Conservation (phyloP, 2,888 invertebrate species). For the Machimus atricapillus region DNA sequence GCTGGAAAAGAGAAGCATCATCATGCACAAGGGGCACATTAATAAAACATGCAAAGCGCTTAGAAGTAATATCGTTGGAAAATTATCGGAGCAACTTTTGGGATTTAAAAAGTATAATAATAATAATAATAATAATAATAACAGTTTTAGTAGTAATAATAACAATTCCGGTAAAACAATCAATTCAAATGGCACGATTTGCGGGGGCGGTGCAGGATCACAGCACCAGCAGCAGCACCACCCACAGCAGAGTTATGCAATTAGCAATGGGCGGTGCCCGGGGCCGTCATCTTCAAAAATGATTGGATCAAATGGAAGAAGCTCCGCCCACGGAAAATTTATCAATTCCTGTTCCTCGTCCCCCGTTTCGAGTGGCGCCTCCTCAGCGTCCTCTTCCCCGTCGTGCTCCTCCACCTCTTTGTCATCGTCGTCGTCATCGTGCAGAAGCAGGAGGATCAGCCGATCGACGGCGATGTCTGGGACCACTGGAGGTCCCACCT, state of each 20-base stretch:
- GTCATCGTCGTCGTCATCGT: not conserved
- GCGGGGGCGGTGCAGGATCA: not conserved
- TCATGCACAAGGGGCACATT: conserved; percentile 11
- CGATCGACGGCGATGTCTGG: not conserved
- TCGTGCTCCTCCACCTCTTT: not conserved
- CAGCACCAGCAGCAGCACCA: not conserved
- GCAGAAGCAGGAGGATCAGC: not conserved
- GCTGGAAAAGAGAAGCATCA: conserved; percentile 8
- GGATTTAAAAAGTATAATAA: conserved; percentile 22
- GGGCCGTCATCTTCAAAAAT: not conserved
- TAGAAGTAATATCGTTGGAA: conserved; percentile 18
- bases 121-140: not conserved
- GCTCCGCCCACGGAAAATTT: not conserved
- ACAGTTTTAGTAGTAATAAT: not conserved
- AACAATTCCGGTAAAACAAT: not conserved
- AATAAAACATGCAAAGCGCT: not conserved
- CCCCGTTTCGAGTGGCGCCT: too few species aligned
- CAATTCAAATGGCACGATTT: not conserved
- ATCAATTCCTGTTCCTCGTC: not conserved
- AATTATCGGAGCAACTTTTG: conserved; percentile 22
- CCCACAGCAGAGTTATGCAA: not conserved
- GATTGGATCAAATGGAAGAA: not conserved
- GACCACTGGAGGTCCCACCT: not conserved
- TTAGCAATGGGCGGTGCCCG: not conserved
- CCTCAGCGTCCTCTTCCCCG: too few species aligned